A percentile compares a stretch with the other conserved stretches of the same genome.
These are phyloP conservation scores for Dipodomys merriami DNA, from an alignment of 2,113 vertebrate genomes.

Conservation along the genomic window DNA sequence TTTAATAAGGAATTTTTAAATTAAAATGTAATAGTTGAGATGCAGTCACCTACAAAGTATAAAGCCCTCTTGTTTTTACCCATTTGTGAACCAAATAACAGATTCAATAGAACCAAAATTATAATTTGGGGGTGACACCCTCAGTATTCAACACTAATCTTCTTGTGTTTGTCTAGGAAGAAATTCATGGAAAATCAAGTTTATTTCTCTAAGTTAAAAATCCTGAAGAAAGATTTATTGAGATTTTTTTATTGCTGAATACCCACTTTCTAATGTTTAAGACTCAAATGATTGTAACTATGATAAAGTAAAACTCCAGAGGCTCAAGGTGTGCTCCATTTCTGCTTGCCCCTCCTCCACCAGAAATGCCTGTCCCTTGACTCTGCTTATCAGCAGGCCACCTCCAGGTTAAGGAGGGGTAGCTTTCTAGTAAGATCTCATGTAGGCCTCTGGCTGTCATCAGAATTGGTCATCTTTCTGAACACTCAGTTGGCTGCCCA, in stretches of 20 bases:
- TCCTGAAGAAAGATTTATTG: neutral
- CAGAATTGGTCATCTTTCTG: neutral
- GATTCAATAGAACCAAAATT: neutral
- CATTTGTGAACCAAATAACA: constrained; percentile 21
- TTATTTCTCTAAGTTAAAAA: constrained; percentile 34
- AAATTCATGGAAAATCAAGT: neutral
- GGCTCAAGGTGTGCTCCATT: neutral
- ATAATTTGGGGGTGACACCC: neutral
- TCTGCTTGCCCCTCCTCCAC: neutral
- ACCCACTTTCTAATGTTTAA: constrained; percentile 11
- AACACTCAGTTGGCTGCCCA: neutral
- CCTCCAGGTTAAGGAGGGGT: neutral
- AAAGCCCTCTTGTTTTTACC: neutral
- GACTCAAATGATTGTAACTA: neutral
- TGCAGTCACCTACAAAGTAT: neutral
- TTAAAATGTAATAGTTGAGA: neutral
- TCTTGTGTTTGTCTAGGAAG: neutral
- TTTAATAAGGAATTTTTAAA: too few relatives aligned
- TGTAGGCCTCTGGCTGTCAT: neutral
- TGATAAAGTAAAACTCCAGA: neutral
- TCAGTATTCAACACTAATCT: constrained; percentile 11
- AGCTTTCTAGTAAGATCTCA: neutral
- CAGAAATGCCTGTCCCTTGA: neutral
- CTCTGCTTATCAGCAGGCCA: neutral
- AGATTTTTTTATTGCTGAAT: constrained; percentile 29